These are phyloP conservation scores for Bradypus variegatus DNA, from an alignment of 2,797 vertebrate species.

Conservation along the genomic window DNA sequence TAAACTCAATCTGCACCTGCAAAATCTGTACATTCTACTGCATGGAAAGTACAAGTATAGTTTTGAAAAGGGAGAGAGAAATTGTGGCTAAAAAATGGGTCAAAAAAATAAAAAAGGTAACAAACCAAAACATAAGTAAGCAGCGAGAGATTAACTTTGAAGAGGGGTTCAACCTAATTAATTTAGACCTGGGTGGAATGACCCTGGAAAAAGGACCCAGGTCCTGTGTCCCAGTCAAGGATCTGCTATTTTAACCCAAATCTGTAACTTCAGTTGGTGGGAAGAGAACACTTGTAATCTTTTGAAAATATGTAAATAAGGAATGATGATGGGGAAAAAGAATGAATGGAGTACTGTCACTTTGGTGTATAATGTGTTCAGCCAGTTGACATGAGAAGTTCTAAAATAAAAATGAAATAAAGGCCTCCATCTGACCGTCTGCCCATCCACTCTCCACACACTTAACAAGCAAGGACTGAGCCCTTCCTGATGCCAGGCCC, in stretches of 20 bases:
- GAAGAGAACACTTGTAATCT: background rate
- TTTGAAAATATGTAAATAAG: background rate
- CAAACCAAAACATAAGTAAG: background rate
- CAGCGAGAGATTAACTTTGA: background rate
- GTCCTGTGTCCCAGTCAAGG: background rate
- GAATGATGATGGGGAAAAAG: background rate
- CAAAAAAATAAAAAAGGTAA: too few relatives aligned
- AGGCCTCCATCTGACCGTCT: background rate
- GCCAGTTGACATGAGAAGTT: background rate
- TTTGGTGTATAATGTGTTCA: background rate
- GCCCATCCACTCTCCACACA: background rate
- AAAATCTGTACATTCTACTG: background rate
- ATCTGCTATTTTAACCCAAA: background rate
- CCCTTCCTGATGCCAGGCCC: background rate
- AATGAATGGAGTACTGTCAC: background rate
- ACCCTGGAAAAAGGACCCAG: background rate
- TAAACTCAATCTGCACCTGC: background rate
- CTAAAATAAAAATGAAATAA: background rate
- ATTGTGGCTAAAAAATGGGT: background rate
- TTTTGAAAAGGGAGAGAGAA: background rate
- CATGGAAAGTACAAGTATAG: background rate
- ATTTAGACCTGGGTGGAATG: background rate
- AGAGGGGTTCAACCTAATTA: background rate
- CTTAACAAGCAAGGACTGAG: background rate
- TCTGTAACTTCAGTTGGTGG: background rate